These are phyloP conservation scores for Ceratina calcarata DNA, from an alignment of 1,140 invertebrate species.

Conservation along the genomic window DNA sequence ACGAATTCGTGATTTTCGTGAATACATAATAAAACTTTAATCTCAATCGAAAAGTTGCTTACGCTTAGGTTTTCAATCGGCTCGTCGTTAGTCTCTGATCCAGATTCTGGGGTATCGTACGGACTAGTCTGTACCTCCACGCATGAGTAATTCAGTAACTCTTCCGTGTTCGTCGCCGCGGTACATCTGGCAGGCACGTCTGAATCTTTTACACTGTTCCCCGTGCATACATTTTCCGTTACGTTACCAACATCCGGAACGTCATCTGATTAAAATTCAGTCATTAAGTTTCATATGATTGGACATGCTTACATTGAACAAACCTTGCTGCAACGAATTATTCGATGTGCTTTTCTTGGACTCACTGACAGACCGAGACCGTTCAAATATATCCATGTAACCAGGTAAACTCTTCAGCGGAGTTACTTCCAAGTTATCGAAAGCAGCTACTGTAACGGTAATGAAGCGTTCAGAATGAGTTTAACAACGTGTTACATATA, in stretches of 20 bases:
- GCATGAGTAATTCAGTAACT: constrained; percentile 69
- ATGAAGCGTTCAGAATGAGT: too few relatives aligned
- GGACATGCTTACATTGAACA: not conserved
- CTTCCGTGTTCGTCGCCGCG: constrained; percentile 74
- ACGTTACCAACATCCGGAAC: constrained; percentile 6
- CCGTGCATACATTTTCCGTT: not conserved
- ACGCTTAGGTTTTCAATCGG: constrained; percentile 78
- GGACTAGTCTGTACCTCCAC: constrained; percentile 75
- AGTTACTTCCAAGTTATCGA: constrained; percentile 71
- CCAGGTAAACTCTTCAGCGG: constrained; percentile 75
- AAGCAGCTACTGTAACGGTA: constrained; percentile 27
- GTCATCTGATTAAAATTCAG: not conserved
- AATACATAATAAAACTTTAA: not conserved
- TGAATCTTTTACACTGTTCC: not conserved
- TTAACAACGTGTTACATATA: not conserved
- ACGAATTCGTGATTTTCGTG: too few relatives aligned
- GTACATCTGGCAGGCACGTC: constrained; percentile 62
- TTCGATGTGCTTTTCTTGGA: constrained; percentile 6
- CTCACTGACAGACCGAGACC: not conserved
- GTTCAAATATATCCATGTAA: constrained; percentile 49
- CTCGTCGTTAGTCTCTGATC: constrained; percentile 68
- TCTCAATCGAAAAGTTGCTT: constrained; percentile 43
- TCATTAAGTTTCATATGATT: too few relatives aligned
- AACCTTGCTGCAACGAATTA: not conserved
- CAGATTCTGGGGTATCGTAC: constrained; percentile 67